Base-by-base conservation (phyloP, 2,113 vertebrate species). In the Ictalurus furcatus region DNA sequence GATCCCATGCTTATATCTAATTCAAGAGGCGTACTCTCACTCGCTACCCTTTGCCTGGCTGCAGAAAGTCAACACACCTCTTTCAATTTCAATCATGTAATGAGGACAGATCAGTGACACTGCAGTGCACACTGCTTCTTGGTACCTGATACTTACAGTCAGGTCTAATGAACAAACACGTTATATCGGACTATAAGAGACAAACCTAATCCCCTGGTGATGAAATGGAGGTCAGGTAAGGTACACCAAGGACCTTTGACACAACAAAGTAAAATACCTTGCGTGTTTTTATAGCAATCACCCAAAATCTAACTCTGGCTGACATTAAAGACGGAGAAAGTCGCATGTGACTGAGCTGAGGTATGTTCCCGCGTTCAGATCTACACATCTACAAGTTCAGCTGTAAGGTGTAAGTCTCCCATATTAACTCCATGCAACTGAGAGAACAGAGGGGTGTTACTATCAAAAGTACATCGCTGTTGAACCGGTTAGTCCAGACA, bases 71-170 rank as follows among this genome's bases (percentile, higher is more conserved):
- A 78, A 82, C 61, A 88, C 78, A 23, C 30, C 86, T 40, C 78
- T 71, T 69, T 81, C 40, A 83, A 83, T 88, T 88, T 71, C 52
- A 81, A 71, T 88, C 61, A 56, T 82, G 63, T 71, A 88, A 88
- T 69, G 48, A 61, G 58, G 40, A 81, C 79, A 58, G 63, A 88
- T 78, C 85, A 79, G 59, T 87, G 73, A 78, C 73, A 79, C 85
- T 44, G 71, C 65, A 85, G 48, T 30, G 52, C 63, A 85, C 63
- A 54, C 56, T 4, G 12, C 6, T 69, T 21, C 56, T 21, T 48
- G 73, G 8, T 44, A 87, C 25, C 34, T 14, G 71, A 87, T 44
- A 78, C 58, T 48, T 52, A 56, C n/a, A 78, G 54, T 40, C 52
- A 61, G 71, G 54, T 59, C 85, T 28, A 86, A 40, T 59, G 34